These are phyloP conservation scores for Cettia cetti DNA, from an alignment of 2,113 vertebrate species.

Conservation along the genomic window DNA sequence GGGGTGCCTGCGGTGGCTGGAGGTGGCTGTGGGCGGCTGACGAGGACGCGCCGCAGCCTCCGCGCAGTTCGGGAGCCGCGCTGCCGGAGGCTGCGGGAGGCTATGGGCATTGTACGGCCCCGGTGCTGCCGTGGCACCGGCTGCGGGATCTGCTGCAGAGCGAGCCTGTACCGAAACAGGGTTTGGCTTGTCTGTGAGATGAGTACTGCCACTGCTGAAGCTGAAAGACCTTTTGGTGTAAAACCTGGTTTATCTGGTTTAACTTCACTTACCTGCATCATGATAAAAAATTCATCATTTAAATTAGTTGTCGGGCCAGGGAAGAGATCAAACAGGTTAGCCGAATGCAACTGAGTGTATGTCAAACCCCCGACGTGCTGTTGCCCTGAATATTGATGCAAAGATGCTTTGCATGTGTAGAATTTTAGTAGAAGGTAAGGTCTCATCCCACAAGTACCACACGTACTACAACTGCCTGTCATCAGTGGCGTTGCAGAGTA, in stretches of 20 bases:
- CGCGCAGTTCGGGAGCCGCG: fast-evolving
- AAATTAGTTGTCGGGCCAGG: background rate
- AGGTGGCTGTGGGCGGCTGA: fast-evolving
- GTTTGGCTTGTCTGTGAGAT: background rate
- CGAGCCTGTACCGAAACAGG: background rate
- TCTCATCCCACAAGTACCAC: background rate
- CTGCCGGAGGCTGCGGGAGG: background rate
- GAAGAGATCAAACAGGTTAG: background rate
- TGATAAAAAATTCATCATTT: background rate
- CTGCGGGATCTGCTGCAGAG: background rate
- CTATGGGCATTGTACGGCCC: background rate
- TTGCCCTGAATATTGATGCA: background rate
- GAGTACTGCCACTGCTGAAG: background rate
- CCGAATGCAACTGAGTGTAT: background rate
- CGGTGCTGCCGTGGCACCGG: background rate
- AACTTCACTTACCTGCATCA: background rate
- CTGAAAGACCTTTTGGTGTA: background rate
- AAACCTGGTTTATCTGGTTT: background rate
- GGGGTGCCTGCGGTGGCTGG: background rate
- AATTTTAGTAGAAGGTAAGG: background rate
- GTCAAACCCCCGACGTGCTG: background rate
- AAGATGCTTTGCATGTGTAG: background rate
- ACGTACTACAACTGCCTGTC: background rate
- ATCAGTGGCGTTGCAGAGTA: background rate
- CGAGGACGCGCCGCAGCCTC: background rate